Conservation (phyloP, 35 echinoderm and acorn worm genomes). For the Holothuria glaberrima region DNA sequence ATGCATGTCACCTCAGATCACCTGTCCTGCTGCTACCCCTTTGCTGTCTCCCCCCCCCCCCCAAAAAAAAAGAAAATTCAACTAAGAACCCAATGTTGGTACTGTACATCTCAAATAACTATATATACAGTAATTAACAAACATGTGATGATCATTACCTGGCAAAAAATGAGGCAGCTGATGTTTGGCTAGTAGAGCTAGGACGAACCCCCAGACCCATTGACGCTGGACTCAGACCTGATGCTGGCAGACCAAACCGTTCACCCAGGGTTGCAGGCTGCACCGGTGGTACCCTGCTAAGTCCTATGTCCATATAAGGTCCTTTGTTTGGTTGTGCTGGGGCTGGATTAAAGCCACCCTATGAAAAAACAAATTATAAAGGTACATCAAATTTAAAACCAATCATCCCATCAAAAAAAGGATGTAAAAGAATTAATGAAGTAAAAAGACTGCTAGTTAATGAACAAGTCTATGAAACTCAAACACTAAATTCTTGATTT, state of each 20-base stretch:
- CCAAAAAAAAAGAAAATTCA: too few species aligned
- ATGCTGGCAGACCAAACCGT: constrained; percentile 34
- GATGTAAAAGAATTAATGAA: too few species aligned
- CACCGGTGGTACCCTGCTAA: constrained; percentile 44
- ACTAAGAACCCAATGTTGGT: too few species aligned
- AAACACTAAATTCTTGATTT: too few species aligned
- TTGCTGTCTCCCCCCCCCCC: too few species aligned
- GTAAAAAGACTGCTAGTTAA: too few species aligned
- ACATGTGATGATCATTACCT: too few species aligned
- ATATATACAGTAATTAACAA: too few species aligned
- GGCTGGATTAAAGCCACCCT: constrained; percentile 29
- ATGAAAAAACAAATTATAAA: background rate
- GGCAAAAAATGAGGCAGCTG: constrained; percentile 52
- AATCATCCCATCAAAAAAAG: too few species aligned
- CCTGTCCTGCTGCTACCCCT: background rate
- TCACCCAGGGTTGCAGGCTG: constrained; percentile 37
- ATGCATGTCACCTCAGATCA: background rate
- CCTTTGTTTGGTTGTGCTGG: constrained; percentile 44
- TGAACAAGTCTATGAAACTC: too few species aligned
- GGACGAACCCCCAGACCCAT: constrained; percentile 58
- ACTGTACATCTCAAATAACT: background rate
- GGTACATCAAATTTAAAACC: too few species aligned
- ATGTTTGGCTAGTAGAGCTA: constrained; percentile 18
- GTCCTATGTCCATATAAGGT: constrained; percentile 50
- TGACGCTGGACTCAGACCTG: constrained; percentile 50